phyloP scores from a whole-genome alignment of 2,113 vertebrate genomes.

The Notothenia rossii region DNA sequence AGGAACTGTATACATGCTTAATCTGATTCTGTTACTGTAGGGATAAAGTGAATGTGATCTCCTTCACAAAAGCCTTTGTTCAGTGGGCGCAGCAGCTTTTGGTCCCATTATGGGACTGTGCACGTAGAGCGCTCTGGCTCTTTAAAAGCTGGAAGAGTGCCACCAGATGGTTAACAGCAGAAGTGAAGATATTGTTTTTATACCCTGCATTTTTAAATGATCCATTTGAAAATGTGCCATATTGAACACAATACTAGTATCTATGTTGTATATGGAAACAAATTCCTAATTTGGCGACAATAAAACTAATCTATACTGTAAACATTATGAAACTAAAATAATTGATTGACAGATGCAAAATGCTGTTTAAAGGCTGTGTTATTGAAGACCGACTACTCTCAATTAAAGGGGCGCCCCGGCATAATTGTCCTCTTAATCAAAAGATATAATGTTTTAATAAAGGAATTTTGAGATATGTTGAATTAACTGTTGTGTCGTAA shows the following conservation, averaged over 20 bases:
- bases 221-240: not conserved
- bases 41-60: constrained; percentile 48
- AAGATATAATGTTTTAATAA: not conserved
- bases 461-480: not conserved
- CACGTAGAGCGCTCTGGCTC: constrained; percentile 35
- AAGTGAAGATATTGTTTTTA: constrained; percentile 59
- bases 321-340: constrained; percentile 8
- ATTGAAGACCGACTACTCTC: not conserved
- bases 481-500: not conserved
- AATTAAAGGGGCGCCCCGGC: not conserved
- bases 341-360: not conserved
- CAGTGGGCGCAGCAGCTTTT: constrained; percentile 61
- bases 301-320: not conserved
- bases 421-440: not conserved
- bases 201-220: constrained; percentile 33
- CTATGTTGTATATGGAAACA: not conserved
- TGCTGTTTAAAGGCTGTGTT: not conserved
- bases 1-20: constrained; percentile 16
- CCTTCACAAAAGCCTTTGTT: constrained; percentile 78
- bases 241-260: constrained; percentile 9
- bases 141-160: constrained; percentile 82
- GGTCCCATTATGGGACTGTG: constrained; percentile 54
- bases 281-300: not conserved
- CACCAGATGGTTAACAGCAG: constrained; percentile 83
- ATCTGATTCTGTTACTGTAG: constrained; percentile 25